Base-by-base conservation (phyloP, 2,113 vertebrate species). In the Aspidoscelis tigris region DNA sequence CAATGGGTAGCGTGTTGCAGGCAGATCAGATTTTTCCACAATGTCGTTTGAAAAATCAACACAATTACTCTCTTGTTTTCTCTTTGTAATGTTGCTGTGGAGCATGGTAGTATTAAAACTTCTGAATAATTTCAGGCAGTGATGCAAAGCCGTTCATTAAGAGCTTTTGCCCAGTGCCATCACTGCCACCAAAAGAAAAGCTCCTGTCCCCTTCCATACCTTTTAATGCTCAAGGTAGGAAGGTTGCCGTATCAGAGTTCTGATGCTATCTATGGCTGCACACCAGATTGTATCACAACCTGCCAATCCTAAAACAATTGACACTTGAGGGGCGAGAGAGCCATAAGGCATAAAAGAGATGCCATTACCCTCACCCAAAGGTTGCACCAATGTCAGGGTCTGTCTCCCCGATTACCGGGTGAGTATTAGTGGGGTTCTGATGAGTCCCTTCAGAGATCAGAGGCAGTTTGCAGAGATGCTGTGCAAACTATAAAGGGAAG, bases 11-110 rank as follows among this genome's bases (percentile, higher is more conserved):
- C 47, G 50, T 6, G 24, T 33, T 72, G 12, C 50, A 21, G 39
- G 41, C 39, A 73, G 41, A 61, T 26, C 70, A 65, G 41, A 82
- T 74, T 81, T 33, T 82, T 65, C n/a, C 41, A 50, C 44, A 84
- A 12, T 66, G 44, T 61, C 75, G 24, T 73, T 72, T 70, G 50
- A 78, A 44, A 70, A 58, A 5, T 33, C 33, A 80, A 69, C 26
- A 14, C 43, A 69, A 9, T 65, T 21, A 33, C 18, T 39, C 26
- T 39, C 18, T 61, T 33, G 77, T 7, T 70, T 70, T 53, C 47
- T 50, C 21, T 69, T 70, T 80, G 50, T 22, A 41, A 2, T 41
- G 33, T 53, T 75, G 64, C 39, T 72, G 69, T 33, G 26, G 65
- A 53, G 43, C 65, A 16, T 64, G 4, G n/a, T 64, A 73, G 58